These are phyloP conservation scores for Troglohyphantes excavatus DNA, from an alignment of 2,888 invertebrate genomes.

Conservation along the genomic window DNA sequence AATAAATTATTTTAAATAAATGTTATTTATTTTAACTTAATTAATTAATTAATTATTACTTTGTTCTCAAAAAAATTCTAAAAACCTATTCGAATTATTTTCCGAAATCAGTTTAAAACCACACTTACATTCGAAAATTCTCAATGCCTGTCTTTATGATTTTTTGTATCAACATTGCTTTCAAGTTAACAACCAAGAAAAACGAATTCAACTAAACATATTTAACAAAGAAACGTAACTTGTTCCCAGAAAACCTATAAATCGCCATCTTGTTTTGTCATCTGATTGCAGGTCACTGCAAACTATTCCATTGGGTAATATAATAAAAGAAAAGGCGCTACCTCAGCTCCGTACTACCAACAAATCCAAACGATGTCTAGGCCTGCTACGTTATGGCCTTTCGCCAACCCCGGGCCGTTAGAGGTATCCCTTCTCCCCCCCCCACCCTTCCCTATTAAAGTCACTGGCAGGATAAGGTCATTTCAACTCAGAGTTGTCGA, in stretches of 20 bases:
- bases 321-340: constrained; percentile 68
- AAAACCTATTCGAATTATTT: too few relatives aligned
- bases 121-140: too few relatives aligned
- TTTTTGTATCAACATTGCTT: too few relatives aligned
- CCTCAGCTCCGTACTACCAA: constrained; percentile 37
- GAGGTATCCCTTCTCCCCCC: constrained; percentile 23
- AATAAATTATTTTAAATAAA: too few relatives aligned
- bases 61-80: too few relatives aligned
- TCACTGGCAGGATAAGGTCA: constrained; percentile 44
- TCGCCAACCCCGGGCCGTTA: constrained; percentile 63
- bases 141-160: too few relatives aligned
- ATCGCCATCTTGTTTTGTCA: constrained; percentile 75
- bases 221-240: constrained; percentile 71
- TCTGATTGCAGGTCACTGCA: constrained; percentile 68
- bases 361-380: constrained; percentile 59
- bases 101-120: too few relatives aligned
- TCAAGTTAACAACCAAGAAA: not conserved
- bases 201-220: constrained; percentile 48
- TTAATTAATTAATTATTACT: too few relatives aligned
- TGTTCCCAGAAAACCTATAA: constrained; percentile 56
- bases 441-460: constrained; percentile 56
- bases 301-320: constrained; percentile 75
- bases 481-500: constrained; percentile 47
- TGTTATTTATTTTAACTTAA: too few relatives aligned
- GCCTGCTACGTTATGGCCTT: constrained; percentile 64